Conservation (phyloP, 2,113 vertebrate species). For the Zosterops japonicus region DNA sequence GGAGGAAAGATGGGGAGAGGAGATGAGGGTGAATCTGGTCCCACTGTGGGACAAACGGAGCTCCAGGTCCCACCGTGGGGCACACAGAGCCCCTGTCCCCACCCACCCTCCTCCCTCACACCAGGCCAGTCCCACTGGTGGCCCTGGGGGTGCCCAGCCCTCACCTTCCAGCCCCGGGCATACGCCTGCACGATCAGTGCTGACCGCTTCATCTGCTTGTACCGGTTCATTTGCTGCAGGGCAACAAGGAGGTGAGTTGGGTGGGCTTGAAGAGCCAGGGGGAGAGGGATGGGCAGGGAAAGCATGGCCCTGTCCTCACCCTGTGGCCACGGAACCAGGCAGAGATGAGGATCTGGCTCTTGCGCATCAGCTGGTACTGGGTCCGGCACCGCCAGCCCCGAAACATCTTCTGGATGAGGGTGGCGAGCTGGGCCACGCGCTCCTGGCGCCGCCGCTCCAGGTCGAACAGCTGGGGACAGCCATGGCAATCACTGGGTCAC, state of each 20-base stretch:
- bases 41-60: accelerated
- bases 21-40: not conserved
- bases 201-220: slow-evolving; percentile 57
- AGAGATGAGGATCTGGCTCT: slow-evolving; percentile 79
- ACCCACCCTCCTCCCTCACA: not conserved
- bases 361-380: slow-evolving; percentile 75
- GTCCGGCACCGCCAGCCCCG: slow-evolving; percentile 76
- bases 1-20: not conserved
- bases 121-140: accelerated
- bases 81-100: not conserved
- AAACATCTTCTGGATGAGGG: slow-evolving; percentile 74
- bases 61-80: not conserved
- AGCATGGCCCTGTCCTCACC: not conserved
- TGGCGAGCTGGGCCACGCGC: slow-evolving; percentile 61
- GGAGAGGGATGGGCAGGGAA: not conserved
- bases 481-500: accelerated
- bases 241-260: not conserved
- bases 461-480: slow-evolving; percentile 72
- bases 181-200: slow-evolving; percentile 70
- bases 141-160: not conserved
- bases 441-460: slow-evolving; percentile 71
- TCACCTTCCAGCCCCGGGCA: slow-evolving; percentile 80
- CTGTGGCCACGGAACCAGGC: slow-evolving; percentile 75
- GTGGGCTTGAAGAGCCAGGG: not conserved
- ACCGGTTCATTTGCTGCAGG: slow-evolving; percentile 73